Evolutionary conservation across 1,140 invertebrate species (phyloP).

Genomic region (Phymastichus coffea): DNA sequence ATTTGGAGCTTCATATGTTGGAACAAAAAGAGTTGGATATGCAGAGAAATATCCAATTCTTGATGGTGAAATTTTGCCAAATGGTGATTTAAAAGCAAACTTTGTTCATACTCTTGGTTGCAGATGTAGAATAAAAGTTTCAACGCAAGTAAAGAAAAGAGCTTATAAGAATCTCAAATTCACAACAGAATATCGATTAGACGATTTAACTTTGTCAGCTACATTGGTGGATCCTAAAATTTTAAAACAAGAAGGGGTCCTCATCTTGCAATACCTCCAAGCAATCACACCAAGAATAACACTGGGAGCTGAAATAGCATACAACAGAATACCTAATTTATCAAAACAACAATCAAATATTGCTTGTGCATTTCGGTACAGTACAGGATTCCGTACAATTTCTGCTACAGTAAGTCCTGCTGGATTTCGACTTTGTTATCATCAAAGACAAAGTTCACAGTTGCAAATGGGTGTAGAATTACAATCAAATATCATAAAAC

Average conservation of each 20-base stretch:
- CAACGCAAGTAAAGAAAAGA: conserved; percentile 67
- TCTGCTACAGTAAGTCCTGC: conserved; percentile 71
- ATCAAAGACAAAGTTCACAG: conserved; percentile 69
- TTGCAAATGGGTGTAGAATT: conserved; percentile 65
- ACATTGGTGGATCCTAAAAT: conserved; percentile 69
- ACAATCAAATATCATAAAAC: conserved; percentile 62
- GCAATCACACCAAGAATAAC: conserved; percentile 65
- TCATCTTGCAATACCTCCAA: conserved; percentile 71
- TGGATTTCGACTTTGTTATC: conserved; percentile 69
- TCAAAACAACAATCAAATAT: conserved; percentile 68
- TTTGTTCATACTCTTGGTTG: conserved; percentile 70
- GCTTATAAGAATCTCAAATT: conserved; percentile 62
- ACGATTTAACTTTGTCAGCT: conserved; percentile 65
- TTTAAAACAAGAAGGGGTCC: conserved; percentile 63
- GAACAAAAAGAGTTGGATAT: conserved; percentile 58
- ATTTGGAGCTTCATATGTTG: conserved; percentile 80
- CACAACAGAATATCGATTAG: conserved; percentile 66
- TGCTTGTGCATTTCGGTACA: conserved; percentile 68
- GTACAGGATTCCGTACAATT: conserved; percentile 60
- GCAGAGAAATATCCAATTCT: conserved; percentile 73
- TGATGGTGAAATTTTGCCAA: conserved; percentile 72
- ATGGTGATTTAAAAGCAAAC: conserved; percentile 75
- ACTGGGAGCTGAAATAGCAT: conserved; percentile 73
- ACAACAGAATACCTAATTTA: conserved; percentile 66
- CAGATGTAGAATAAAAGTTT: conserved; percentile 64